These are phyloP conservation scores for Erynnis tages DNA, from an alignment of 2,888 invertebrate species.

Conservation along the genomic window DNA sequence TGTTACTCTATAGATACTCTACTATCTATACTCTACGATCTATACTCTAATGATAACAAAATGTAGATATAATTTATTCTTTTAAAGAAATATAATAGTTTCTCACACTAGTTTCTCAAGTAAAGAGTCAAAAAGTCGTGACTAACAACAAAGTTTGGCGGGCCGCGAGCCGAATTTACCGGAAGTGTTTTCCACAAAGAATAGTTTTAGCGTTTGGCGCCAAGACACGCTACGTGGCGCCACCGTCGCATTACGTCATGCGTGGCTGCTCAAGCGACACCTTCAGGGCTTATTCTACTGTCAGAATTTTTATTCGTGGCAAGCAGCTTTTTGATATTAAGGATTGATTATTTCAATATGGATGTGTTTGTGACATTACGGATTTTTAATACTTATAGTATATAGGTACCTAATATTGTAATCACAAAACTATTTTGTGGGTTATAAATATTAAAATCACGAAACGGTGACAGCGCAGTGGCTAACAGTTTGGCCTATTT, in stretches of 20 bases:
- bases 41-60: no score
- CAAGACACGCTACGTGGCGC: slow-evolving; percentile 45
- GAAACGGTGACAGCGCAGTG: no score
- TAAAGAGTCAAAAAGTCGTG: slow-evolving; percentile 7
- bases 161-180: slow-evolving; percentile 13
- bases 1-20: no score
- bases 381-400: no score
- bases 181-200: slow-evolving; percentile 37
- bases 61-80: no score
- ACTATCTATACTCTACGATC: no score
- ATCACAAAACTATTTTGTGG: no score
- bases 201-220: slow-evolving; percentile 39
- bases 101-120: not conserved
- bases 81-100: not conserved
- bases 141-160: slow-evolving; percentile 13
- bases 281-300: slow-evolving; percentile 5
- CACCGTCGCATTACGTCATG: slow-evolving; percentile 37
- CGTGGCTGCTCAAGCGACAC: slow-evolving; percentile 40
- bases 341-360: not conserved
- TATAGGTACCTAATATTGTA: no score
- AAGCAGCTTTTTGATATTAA: not conserved
- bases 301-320: no score
- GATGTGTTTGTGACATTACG: no score
- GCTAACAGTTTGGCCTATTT: no score
- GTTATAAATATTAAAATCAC: no score